Evolutionary conservation across 1,140 invertebrate genomes (phyloP).

Genomic region (Hylaeus volcanicus): DNA sequence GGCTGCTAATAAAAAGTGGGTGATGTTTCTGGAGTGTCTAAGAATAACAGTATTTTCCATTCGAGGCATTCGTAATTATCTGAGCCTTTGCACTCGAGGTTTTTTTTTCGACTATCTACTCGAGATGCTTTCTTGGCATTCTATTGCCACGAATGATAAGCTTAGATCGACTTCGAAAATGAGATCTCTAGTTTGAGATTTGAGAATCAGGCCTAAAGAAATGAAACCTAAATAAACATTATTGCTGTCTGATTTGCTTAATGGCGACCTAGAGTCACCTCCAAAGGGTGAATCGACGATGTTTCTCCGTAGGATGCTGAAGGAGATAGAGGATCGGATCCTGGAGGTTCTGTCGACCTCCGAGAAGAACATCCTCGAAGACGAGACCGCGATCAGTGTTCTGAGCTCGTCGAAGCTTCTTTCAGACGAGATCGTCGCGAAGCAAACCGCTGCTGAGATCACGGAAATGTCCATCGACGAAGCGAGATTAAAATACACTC

Average conservation of each 20-base stretch:
- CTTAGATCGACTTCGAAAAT: no score
- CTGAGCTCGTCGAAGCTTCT: conserved; percentile 95
- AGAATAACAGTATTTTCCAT: no score
- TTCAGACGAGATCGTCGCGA: conserved; percentile 93
- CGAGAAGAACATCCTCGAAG: conserved; percentile 96
- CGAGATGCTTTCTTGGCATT: no score
- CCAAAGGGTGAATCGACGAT: not conserved
- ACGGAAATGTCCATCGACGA: conserved; percentile 92
- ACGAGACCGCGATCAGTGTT: conserved; percentile 95
- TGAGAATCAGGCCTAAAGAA: no score
- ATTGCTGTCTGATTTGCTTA: no score
- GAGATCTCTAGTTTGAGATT: no score
- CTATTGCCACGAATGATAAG: no score
- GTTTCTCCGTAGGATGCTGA: conserved; percentile 85
- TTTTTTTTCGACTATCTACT: no score
- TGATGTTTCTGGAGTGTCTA: not conserved
- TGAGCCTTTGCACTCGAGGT: no score
- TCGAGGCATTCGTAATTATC: no score
- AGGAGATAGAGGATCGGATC: conserved; percentile 98
- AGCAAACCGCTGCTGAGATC: conserved; percentile 92
- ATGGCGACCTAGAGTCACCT: no score
- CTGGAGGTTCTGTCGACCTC: conserved; percentile 92
- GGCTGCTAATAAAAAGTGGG: conserved; percentile 91
- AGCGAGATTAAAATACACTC: conserved; percentile 92
- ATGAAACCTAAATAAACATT: no score